Base-by-base conservation (phyloP, 1,140 invertebrate species). In the Sesamia nonagrioides region DNA sequence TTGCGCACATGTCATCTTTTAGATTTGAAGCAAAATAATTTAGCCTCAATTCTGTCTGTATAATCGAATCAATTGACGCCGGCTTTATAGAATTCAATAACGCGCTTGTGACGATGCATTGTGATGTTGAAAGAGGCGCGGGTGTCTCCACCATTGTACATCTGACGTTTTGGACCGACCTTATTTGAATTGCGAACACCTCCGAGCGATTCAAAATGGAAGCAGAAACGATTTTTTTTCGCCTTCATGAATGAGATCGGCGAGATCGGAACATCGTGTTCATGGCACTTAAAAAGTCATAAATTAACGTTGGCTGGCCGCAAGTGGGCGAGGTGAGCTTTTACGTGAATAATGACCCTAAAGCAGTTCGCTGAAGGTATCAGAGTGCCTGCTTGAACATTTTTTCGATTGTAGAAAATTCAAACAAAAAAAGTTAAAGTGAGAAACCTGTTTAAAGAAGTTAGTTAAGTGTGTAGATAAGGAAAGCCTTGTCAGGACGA, bases 271-370 rank as follows among this genome's bases (percentile, higher is more conserved):
- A 87, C 81, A 84, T 78, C 83, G 83, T 87, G 84, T 86, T 78
- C 78, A 50, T 82, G 85, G 80, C 84, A 88, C 80, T 86, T 84
- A 85, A 88, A 88, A 87, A 83, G 83, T 81, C 84, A 82, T 87
- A 86, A 84, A 85, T 89, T 87, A 84, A 78, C 63, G 83, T 73
- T 81, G 82, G 75, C 75, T 74, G 58, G 52, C 79, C 79, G 75
- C 82, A 82, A 79, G 81, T 77, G 61, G 71, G 45, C 48, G 80
- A 83, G 79, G 63, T 84, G 75, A 81, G 81, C 78, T 84, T 88
- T 85, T 71, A 48, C 68, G 52, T 83, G 86, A 89, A 82, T 86
- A 85, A 89, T 88, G 76, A 82, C 77, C 68, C 48, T 76, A 66
- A 84, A 84, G 77, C 74, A 86, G 79, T 75, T 69, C 45, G 82